Evolutionary conservation across 2,888 invertebrate species (phyloP), one percentile per base, ranked within the genome.

Genomic region (Byasa hedistus): DNA sequence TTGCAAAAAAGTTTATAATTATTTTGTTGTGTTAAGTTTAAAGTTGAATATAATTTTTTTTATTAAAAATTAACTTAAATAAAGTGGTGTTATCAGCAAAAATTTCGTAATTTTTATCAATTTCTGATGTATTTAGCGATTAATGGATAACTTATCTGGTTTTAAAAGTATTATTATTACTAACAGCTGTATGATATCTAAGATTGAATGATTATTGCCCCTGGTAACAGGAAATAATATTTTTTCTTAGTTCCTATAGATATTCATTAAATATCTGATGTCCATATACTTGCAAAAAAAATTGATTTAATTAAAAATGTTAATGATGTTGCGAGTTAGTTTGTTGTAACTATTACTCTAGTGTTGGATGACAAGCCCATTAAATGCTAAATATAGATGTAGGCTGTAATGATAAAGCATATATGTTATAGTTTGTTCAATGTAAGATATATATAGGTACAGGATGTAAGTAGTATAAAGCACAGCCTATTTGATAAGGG

Each of bases 51-150:
- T 1, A 1, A 39, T 12, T 15, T 12, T 27, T 27, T 27, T 27
- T 27, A 27, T 27, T n/a, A n/a, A n/a, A 27, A 27, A 27, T 27
- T 15, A 39, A 39, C 12, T 39, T n/a, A n/a, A 48, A 48, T 48
- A n/a, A 48, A 48, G 7, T 48, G 4, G n/a, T 48, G 17, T 52
- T 15, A 19, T 61, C 15, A 12, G 10, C 27, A 44, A 12, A 55
- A 36, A 60, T 60, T 65, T 65, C 56, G 61, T 65, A 61, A 65
- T 57, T 51, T 24, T 56, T 61, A 60, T 60, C 44, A 21, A 57
- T 56, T 57, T 65, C 23, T 19, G 4, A 23, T 27, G 32, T 8
- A 3, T 56, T 56, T 55, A 61, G 22, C 5, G 23, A 61, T 61
- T 54, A 36, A 23, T 61, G 55, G 39, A 23, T 44, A 44, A 36